These are phyloP conservation scores for Myiothlypis coronata DNA, from an alignment of 2,797 vertebrate genomes.

Conservation along the genomic window DNA sequence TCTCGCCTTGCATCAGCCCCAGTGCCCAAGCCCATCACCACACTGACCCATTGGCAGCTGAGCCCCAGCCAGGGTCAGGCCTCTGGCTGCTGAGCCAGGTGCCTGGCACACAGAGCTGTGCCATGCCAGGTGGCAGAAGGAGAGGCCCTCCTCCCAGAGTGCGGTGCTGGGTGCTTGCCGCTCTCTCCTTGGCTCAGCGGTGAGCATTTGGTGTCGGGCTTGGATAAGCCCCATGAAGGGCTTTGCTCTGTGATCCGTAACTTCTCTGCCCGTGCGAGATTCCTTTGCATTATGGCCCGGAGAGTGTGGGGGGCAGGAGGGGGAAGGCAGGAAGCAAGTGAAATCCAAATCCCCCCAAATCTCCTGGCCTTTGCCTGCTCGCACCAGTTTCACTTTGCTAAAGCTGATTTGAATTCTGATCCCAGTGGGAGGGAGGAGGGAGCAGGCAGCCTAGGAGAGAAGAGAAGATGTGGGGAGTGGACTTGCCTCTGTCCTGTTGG, in stretches of 20 bases:
- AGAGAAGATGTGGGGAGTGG: background rate
- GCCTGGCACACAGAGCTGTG: accelerated
- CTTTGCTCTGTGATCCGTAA: slow-evolving; percentile 37
- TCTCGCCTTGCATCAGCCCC: background rate
- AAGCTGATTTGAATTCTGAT: slow-evolving; percentile 69
- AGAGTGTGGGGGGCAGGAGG: background rate
- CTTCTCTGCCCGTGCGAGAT: slow-evolving; percentile 24
- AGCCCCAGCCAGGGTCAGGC: background rate
- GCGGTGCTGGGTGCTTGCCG: background rate
- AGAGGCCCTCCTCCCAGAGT: background rate
- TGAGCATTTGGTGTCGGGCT: background rate
- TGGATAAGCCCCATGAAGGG: background rate
- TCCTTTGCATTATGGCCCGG: slow-evolving; percentile 16
- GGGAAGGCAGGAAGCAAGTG: slow-evolving; percentile 57
- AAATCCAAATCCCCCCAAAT: slow-evolving; percentile 70
- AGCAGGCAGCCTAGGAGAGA: slow-evolving; percentile 6
- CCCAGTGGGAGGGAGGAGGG: slow-evolving; percentile 25
- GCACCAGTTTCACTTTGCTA: slow-evolving; percentile 69
- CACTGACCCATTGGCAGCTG: slow-evolving; percentile 1
- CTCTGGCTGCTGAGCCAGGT: background rate
- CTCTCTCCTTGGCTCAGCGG: accelerated
- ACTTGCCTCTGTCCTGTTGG: background rate
- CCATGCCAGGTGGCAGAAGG: background rate
- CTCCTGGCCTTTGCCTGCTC: slow-evolving; percentile 66
- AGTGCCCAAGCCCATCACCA: accelerated